Base-by-base conservation (phyloP, 2,888 invertebrate genomes). In the Tortrix viridana region DNA sequence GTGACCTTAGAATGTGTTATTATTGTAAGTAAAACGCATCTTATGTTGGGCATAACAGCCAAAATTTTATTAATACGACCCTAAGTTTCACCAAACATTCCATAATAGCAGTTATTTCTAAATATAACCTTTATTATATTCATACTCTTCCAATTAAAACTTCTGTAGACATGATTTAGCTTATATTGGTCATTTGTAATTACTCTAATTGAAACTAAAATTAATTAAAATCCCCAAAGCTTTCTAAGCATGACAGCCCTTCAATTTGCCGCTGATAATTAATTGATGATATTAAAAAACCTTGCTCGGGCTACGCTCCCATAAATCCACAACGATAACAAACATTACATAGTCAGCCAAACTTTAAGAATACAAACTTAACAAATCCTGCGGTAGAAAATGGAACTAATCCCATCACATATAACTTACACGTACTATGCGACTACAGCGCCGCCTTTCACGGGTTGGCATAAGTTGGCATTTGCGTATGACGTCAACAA, bases 401-500 rank as follows among this genome's bases (percentile, higher is more conserved):
- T 4, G n/a, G 46, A 57, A 62, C 46, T 47, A 57, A 38, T 2
- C 9, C 2, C n/a, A 3, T 5, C 3, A 2, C 2, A 18, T 56
- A 22, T 14, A 9, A 18, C 5, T 46, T 55, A 32, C 16, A 1
- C 14, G 14, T 41, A 50, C n/a, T 3, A 49, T 19, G 23, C 23
- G 44, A 38, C 50, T 14, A 23, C 26, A 56, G 62, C 56, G 62
- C 56, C 38, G 23, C 12, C 4, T n/a, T 23, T 26, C n/a, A 16
- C 19, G 16, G 16, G 50, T 23, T 47, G 5, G 20, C 12, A 9
- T 57, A 57, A 20, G 50, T 52, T 62, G 16, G 52, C 22, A 41
- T 3, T 32, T 16, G 73, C 61, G 77, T 68, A 71, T 91, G 90
- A 91, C 90, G 91, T 91, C 89, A 90, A 72, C 81, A 86, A 85